A percentile compares a stretch with the other conserved stretches of the same genome.
Evolutionary conservation across 2,113 vertebrate genomes (phyloP).

Genomic region (Hipposideros armiger): DNA sequence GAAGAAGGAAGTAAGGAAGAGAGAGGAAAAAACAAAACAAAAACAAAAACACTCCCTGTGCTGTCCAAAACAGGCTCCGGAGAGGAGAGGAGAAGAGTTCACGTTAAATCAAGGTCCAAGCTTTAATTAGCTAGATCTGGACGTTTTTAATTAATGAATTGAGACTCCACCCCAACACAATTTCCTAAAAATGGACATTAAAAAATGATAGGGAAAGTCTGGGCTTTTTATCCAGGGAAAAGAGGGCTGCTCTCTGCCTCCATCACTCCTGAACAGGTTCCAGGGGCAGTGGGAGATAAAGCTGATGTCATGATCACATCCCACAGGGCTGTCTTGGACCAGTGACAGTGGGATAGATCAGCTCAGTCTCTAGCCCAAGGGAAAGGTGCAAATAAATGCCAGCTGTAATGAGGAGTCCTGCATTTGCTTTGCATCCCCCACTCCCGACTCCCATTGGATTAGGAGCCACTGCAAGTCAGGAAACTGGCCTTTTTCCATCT

Average conservation of each 20-base stretch:
- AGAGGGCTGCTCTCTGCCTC: too few species aligned
- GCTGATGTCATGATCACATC: too few species aligned
- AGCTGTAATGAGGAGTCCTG: neutral
- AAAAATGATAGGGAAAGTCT: neutral
- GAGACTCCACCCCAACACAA: neutral
- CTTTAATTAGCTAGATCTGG: neutral
- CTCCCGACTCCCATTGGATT: too few species aligned
- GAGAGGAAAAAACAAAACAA: too few species aligned
- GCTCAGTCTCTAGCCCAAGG: neutral
- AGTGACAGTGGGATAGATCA: accelerated
- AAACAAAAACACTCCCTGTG: neutral
- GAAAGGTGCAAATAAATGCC: neutral
- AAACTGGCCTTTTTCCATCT: neutral
- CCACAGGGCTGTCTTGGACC: too few species aligned
- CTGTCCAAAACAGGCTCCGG: neutral
- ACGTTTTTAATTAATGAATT: neutral
- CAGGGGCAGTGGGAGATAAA: neutral
- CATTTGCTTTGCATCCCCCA: accelerated
- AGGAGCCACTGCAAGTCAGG: neutral
- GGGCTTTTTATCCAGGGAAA: neutral
- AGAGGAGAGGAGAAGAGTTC: neutral
- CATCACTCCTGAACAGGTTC: neutral
- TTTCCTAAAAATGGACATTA: neutral
- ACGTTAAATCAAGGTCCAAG: neutral
- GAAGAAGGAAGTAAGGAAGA: neutral